phyloP scores from a whole-genome alignment of 2,888 invertebrate genomes.

The Agrotis exclamationis region DNA sequence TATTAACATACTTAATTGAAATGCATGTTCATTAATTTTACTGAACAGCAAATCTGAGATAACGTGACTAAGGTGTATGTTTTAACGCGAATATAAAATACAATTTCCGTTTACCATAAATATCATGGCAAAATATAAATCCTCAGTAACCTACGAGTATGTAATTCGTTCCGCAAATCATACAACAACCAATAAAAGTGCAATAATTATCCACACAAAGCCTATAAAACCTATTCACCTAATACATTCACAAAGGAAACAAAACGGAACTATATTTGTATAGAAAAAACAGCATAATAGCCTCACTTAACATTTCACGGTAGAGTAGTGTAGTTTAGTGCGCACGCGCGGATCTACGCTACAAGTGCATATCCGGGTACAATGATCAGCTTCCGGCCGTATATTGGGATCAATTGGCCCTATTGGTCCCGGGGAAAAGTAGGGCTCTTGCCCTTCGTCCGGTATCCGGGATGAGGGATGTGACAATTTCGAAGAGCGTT shows the following conservation, averaged over 20 bases:
- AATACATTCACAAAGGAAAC: conserved; percentile 48
- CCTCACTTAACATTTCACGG: conserved; percentile 64
- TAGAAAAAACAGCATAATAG: conserved; percentile 62
- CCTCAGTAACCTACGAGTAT: neutral
- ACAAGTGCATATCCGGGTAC: conserved; percentile 84
- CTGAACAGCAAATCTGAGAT: neutral
- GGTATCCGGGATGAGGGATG: conserved; percentile 76
- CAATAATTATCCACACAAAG: conserved; percentile 38
- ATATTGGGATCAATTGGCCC: conserved; percentile 83
- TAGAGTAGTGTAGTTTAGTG: conserved; percentile 50
- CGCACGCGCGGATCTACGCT: conserved; percentile 67
- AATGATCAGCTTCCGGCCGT: conserved; percentile 79
- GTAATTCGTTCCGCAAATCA: conserved; percentile 20
- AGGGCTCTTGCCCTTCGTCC: conserved; percentile 80
- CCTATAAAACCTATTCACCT: conserved; percentile 29
- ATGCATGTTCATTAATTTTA: neutral
- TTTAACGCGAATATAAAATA: neutral
- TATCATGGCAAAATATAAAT: conserved; percentile 11
- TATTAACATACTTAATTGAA: neutral
- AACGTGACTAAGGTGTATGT: neutral
- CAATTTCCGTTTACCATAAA: conserved; percentile 33
- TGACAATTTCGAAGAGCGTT: conserved; percentile 22
- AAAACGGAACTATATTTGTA: conserved; percentile 60
- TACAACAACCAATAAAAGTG: neutral
- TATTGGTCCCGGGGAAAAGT: conserved; percentile 64